Base-by-base conservation (phyloP, 2,888 invertebrate genomes). In the Arenicola marina region DNA sequence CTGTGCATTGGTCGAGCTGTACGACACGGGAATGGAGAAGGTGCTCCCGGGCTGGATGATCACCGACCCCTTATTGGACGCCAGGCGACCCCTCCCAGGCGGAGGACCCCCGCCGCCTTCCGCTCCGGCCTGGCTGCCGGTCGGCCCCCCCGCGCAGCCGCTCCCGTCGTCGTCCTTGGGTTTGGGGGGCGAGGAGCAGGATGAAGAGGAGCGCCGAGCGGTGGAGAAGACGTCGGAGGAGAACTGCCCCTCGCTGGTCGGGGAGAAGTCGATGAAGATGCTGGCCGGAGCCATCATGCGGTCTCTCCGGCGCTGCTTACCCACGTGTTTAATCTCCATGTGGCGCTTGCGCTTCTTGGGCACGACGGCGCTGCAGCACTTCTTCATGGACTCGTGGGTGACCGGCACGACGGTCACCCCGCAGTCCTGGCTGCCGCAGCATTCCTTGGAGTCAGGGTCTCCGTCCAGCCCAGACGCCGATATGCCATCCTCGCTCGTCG, bases 331-430 rank as follows among this genome's bases (percentile, higher is more conserved):
- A 2, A 65, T 68, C 60, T 76, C 77, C 73, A 80, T 76, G 68
- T 80, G 79, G 3, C 75, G 70, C 46, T 78, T 79, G 7, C 80
- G 71, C 62, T 79, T 79, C 67, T 79, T 79, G 1, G 80, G 80
- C 26, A 79, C 70, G 4, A 80, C 75, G 3, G 78, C 74, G 65
- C 72, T 76, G 68, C 80, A 80, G 62, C 80, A 80, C 56, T 78
- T 76, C 54, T 75, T 73, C 1, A 74, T 69, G 4, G 64, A 61
- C 55, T 75, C 73, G 53, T 75, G 74, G 4, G 75, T 73, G 2
- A 70, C 74, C 7, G 77, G 78, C 62, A 76, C 75, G 2, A 77
- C 67, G 2, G 74, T 77, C 7, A 76, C 69, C 11, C 76, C 73
- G 66, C 77, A 77, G 4, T 74, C 74, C 57, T 73, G 70, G 55